These are phyloP conservation scores for Drosophila crucigera DNA, from an alignment of 2,888 invertebrate genomes.

Conservation along the genomic window DNA sequence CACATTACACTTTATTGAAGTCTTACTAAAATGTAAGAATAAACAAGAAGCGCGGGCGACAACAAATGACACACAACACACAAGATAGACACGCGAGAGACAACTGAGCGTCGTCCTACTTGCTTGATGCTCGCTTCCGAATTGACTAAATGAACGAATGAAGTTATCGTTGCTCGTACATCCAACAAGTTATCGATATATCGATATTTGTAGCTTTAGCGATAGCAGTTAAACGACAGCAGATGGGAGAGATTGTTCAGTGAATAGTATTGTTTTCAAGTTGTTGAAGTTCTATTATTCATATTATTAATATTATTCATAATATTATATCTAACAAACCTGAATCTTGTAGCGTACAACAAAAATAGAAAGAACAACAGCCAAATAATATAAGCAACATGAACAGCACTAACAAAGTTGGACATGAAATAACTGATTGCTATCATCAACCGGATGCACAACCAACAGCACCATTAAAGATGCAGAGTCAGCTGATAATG, in stretches of 20 bases:
- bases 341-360: not conserved
- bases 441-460: not conserved
- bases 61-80: slow-evolving; percentile 5
- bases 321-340: not conserved
- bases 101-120: slow-evolving; percentile 26
- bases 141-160: slow-evolving; percentile 51
- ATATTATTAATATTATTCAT: not conserved
- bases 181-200: slow-evolving; percentile 21
- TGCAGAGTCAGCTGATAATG: not conserved
- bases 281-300: not conserved
- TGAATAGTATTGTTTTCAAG: not conserved
- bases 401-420: not conserved
- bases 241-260: not conserved
- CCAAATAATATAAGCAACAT: not conserved
- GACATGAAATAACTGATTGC: not conserved
- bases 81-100: not conserved
- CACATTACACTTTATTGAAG: slow-evolving; percentile 31
- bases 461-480: not conserved
- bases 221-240: not conserved
- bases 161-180: slow-evolving; percentile 15
- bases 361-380: not conserved
- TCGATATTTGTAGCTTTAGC: slow-evolving; percentile 14
- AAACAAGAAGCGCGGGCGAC: slow-evolving; percentile 23
- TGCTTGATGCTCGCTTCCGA: slow-evolving; percentile 51
- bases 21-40: slow-evolving; percentile 33